Evolutionary conservation across 2,797 vertebrate species (phyloP).

Genomic region (Coregonus ussuriensis): DNA sequence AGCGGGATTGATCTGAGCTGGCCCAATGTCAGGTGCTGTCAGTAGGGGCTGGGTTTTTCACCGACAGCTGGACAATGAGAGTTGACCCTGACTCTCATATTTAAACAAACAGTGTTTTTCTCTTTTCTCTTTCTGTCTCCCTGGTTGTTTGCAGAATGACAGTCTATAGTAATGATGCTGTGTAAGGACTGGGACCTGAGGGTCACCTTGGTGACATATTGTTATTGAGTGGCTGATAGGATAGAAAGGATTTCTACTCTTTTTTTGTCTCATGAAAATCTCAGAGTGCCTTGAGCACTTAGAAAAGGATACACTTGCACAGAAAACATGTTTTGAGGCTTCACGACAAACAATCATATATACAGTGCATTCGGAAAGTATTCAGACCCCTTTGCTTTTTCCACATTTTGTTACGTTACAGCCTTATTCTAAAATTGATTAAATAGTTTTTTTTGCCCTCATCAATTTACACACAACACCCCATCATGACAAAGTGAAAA

Average conservation of each 20-base stretch:
- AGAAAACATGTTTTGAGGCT: not conserved
- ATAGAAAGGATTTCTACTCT: not conserved
- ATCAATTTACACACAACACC: too few species aligned
- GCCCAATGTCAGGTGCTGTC: conserved; percentile 47
- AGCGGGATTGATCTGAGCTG: conserved; percentile 44
- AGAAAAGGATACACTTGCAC: not conserved
- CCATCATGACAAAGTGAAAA: too few species aligned
- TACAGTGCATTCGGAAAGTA: too few species aligned
- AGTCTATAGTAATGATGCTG: conserved; percentile 30
- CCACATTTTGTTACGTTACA: not conserved
- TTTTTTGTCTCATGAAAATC: not conserved
- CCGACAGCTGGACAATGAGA: conserved; percentile 41
- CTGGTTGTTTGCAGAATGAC: conserved; percentile 13
- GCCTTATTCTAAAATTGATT: too few species aligned
- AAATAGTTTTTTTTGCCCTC: too few species aligned
- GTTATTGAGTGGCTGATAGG: not conserved
- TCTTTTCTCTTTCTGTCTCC: conserved; percentile 12
- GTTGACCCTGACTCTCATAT: conserved; percentile 48
- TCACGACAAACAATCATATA: not conserved
- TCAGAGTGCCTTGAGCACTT: not conserved
- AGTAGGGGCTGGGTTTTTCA: conserved; percentile 23
- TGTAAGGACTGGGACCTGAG: conserved; percentile 18
- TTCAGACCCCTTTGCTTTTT: too few species aligned
- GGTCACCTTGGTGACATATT: conserved; percentile 32
- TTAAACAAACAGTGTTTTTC: conserved; percentile 45